phyloP scores from a whole-genome alignment of 2,113 vertebrate species.

The Labeo rohita region DNA sequence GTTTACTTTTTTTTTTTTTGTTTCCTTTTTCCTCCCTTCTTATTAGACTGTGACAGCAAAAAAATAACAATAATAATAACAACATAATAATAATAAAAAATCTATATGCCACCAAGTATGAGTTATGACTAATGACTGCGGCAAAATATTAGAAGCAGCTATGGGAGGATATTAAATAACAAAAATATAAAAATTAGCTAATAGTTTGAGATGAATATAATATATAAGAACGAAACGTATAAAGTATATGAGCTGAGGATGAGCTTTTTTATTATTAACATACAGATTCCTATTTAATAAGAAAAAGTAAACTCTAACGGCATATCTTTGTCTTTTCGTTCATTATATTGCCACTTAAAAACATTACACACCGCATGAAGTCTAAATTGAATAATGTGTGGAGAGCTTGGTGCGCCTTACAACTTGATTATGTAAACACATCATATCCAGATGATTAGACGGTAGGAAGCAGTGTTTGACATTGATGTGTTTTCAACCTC shows the following conservation, averaged over 20 bases:
- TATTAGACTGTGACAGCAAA: neutral
- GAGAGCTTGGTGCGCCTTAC: neutral
- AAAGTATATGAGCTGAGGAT: conserved; percentile 1
- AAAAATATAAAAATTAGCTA: neutral
- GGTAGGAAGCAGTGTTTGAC: neutral
- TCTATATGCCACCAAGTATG: neutral
- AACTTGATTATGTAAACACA: conserved; percentile 17
- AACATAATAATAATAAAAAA: neutral
- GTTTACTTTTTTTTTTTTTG: neutral
- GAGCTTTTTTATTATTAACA: neutral
- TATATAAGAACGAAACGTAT: neutral
- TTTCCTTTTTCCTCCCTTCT: neutral
- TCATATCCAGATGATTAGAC: conserved; percentile 29
- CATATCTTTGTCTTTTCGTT: neutral
- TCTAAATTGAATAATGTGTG: conserved; percentile 28
- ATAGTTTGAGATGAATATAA: neutral
- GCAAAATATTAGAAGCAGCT: conserved; percentile 1
- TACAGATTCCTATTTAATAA: neutral
- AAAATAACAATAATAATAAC: too few species aligned
- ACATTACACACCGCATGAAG: neutral
- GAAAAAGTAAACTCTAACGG: conserved; percentile 23
- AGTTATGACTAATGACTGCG: conserved; percentile 18
- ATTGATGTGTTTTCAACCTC: conserved; percentile 17
- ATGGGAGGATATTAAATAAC: conserved; percentile 6
- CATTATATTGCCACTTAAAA: conserved; percentile 3